These are phyloP conservation scores for Eumacrocentrus americanus DNA, from an alignment of 2,888 invertebrate species.

Conservation along the genomic window DNA sequence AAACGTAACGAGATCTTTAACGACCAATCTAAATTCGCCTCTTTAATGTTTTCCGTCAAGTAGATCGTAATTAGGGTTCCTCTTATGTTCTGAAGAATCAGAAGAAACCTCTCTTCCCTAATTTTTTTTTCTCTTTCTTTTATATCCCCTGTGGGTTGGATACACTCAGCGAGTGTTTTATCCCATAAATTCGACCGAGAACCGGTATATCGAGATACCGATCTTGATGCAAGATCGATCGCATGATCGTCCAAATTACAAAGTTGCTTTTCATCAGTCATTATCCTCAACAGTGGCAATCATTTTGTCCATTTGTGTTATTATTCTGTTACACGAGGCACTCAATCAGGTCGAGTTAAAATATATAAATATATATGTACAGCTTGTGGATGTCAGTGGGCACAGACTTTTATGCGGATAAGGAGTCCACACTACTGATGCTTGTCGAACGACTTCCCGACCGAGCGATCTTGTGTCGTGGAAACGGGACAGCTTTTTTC, in stretches of 20 bases:
- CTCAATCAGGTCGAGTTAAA: not conserved
- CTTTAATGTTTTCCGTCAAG: slow-evolving; percentile 23
- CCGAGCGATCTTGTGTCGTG: slow-evolving; percentile 32
- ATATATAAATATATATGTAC: not conserved
- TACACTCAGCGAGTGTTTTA: not conserved
- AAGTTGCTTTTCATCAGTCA: not conserved
- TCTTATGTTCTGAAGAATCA: slow-evolving; percentile 7
- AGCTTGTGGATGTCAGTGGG: not conserved
- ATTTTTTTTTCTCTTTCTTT: not conserved
- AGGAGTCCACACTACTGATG: slow-evolving; percentile 14
- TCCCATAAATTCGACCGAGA: slow-evolving; percentile 4
- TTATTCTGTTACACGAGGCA: not conserved
- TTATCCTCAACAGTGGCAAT: not conserved
- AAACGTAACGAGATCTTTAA: slow-evolving; percentile 31
- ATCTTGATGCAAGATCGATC: not conserved
- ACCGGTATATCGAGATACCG: not conserved
- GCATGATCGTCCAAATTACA: not conserved
- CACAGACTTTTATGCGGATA: not conserved
- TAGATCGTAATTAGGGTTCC: slow-evolving; percentile 17
- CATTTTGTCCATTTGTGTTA: not conserved
- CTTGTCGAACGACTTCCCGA: slow-evolving; percentile 46
- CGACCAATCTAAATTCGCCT: slow-evolving; percentile 33
- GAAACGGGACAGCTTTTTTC: slow-evolving; percentile 40
- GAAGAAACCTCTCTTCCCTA: not conserved
- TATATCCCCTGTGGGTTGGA: not conserved